phyloP scores from a whole-genome alignment of 2,113 vertebrate genomes.

The Ophthalmolycus amberensis region DNA sequence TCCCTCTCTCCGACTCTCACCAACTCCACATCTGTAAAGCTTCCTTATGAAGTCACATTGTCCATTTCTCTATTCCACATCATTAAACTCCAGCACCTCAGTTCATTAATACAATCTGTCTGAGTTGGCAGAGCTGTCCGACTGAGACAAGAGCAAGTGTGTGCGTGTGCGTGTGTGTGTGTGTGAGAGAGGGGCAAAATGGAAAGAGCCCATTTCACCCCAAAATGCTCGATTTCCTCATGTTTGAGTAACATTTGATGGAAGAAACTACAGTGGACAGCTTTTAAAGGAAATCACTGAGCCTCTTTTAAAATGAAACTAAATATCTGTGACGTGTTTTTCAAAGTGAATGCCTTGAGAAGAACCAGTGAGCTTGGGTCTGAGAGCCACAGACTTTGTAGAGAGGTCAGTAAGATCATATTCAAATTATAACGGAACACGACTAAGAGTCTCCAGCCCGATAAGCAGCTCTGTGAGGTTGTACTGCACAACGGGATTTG shows the following conservation, averaged over 20 bases:
- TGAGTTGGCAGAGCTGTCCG: slow-evolving; percentile 22
- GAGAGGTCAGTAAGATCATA: too few species aligned
- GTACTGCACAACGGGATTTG: neutral
- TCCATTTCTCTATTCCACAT: slow-evolving; percentile 42
- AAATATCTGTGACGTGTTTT: neutral
- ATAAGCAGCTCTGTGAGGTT: too few species aligned
- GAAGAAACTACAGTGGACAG: neutral
- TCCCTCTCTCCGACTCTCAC: neutral
- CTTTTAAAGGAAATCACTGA: neutral
- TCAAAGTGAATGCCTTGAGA: neutral
- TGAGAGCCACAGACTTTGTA: too few species aligned
- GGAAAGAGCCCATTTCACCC: neutral
- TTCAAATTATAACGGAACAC: too few species aligned
- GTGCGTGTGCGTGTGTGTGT: neutral
- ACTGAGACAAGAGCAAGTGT: neutral
- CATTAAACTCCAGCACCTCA: slow-evolving; percentile 42
- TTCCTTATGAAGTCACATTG: slow-evolving; percentile 23
- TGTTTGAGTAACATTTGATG: neutral
- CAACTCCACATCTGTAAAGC: neutral
- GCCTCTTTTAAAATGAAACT: neutral
- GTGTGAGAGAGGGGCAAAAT: neutral
- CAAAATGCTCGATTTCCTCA: neutral
- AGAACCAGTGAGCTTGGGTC: neutral
- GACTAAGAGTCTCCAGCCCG: too few species aligned
- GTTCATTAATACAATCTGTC: slow-evolving; percentile 48